phyloP scores from a whole-genome alignment of 2,797 vertebrate genomes.

The Apogon talboti region DNA sequence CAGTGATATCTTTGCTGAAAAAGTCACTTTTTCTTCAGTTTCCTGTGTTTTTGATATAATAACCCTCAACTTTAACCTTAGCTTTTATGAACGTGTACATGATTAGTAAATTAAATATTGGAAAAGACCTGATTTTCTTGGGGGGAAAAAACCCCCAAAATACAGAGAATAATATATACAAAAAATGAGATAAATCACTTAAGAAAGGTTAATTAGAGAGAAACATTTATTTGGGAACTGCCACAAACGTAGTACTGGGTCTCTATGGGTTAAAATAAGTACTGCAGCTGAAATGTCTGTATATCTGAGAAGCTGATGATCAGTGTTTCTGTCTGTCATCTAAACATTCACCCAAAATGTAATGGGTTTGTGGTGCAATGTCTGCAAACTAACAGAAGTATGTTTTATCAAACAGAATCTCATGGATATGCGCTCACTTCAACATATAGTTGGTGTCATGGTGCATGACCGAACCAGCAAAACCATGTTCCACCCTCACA shows the following conservation, averaged over 20 bases:
- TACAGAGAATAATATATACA: too few relatives aligned
- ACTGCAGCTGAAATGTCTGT: neutral
- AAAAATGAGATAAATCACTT: too few relatives aligned
- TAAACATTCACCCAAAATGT: neutral
- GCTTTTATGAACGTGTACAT: too few relatives aligned
- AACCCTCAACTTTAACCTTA: too few relatives aligned
- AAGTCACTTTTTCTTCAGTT: too few relatives aligned
- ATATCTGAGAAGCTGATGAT: neutral
- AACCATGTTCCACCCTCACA: conserved; percentile 87
- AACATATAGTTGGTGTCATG: conserved; percentile 88
- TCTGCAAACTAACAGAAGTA: neutral
- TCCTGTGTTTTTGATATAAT: too few relatives aligned
- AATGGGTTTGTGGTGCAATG: neutral
- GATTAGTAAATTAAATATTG: too few relatives aligned
- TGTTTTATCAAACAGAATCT: conserved; percentile 86
- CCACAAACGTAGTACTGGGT: too few relatives aligned
- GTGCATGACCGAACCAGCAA: conserved; percentile 89
- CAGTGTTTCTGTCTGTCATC: neutral
- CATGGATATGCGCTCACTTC: conserved; percentile 89
- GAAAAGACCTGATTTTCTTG: neutral
- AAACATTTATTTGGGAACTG: too few relatives aligned
- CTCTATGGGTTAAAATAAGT: neutral
- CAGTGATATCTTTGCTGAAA: too few relatives aligned
- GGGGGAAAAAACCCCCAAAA: neutral
- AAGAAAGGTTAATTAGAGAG: too few relatives aligned